Evolutionary conservation across 2,888 invertebrate genomes (phyloP).

Genomic region (Thymelicus lineola): DNA sequence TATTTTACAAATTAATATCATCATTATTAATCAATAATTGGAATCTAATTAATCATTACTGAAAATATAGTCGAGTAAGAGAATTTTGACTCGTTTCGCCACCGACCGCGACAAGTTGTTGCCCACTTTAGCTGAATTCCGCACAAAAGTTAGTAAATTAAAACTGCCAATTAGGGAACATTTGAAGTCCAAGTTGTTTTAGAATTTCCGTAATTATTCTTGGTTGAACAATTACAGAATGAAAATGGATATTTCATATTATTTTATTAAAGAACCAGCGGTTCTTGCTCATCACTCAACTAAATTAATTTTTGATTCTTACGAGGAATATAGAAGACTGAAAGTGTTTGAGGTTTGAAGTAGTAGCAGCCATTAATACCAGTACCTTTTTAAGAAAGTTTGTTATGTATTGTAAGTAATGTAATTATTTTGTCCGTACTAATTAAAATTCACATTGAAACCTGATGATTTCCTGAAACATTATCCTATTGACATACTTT

Average conservation of each 20-base stretch:
- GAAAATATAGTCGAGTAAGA: constrained; percentile 74
- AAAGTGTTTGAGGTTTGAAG: neutral
- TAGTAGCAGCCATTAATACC: no score
- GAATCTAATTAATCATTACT: constrained; percentile 62
- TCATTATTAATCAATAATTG: neutral
- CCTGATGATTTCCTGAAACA: no score
- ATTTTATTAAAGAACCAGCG: constrained; percentile 50
- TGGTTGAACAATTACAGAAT: constrained; percentile 75
- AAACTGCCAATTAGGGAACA: constrained; percentile 83
- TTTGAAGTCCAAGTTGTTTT: constrained; percentile 82
- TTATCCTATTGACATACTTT: no score
- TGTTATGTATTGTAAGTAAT: no score
- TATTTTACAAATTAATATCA: constrained; percentile 9
- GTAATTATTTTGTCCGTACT: no score
- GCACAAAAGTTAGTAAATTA: constrained; percentile 83
- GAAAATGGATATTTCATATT: constrained; percentile 64
- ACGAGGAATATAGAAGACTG: neutral
- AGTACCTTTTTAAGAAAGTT: no score
- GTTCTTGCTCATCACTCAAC: constrained; percentile 37
- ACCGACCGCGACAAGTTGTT: constrained; percentile 79
- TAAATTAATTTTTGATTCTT: constrained; percentile 38
- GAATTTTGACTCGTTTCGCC: constrained; percentile 76
- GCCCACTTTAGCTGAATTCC: constrained; percentile 78
- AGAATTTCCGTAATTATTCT: constrained; percentile 81
- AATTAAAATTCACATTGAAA: no score